Conservation (phyloP, 2,888 invertebrate species). For the Tuta absoluta region DNA sequence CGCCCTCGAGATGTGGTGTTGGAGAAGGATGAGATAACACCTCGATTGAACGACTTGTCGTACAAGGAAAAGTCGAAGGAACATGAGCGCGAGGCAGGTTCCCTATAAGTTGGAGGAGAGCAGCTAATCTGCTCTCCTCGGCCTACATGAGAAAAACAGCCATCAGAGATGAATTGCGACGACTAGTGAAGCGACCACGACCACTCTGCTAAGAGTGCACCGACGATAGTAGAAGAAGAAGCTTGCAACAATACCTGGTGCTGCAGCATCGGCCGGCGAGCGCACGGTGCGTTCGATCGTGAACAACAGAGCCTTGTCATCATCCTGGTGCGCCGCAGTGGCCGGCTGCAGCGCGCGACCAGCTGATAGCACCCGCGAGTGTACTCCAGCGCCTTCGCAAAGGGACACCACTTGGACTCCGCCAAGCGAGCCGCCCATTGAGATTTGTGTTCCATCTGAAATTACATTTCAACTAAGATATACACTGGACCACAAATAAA, state of each 20-base stretch:
- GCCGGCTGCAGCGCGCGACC: constrained; percentile 86
- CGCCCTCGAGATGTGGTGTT: too few species aligned
- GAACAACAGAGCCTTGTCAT: constrained; percentile 62
- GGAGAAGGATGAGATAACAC: too few species aligned
- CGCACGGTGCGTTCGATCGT: constrained; percentile 51
- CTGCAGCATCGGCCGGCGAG: constrained; percentile 40
- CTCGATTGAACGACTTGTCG: too few species aligned
- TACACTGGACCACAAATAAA: too few species aligned
- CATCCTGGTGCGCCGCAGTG: constrained; percentile 39
- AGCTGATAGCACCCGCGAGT: constrained; percentile 92
- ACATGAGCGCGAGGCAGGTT: too few species aligned
- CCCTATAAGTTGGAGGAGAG: too few species aligned
- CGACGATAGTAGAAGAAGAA: too few species aligned
- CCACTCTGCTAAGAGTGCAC: too few species aligned
- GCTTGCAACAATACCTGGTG: constrained; percentile 46
- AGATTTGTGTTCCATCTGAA: constrained; percentile 76
- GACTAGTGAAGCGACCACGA: neutral
- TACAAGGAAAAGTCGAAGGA: too few species aligned
- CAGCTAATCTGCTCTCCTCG: too few species aligned
- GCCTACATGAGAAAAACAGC: too few species aligned
- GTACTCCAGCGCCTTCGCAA: constrained; percentile 90
- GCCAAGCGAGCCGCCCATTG: constrained; percentile 92
- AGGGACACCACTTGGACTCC: constrained; percentile 95
- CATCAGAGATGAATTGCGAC: too few species aligned
- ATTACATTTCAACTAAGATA: constrained; percentile 22